Evolutionary conservation across 2,797 vertebrate genomes (phyloP), one percentile per base, ranked within the genome.

Genomic region (Cichlasoma orientale): DNA sequence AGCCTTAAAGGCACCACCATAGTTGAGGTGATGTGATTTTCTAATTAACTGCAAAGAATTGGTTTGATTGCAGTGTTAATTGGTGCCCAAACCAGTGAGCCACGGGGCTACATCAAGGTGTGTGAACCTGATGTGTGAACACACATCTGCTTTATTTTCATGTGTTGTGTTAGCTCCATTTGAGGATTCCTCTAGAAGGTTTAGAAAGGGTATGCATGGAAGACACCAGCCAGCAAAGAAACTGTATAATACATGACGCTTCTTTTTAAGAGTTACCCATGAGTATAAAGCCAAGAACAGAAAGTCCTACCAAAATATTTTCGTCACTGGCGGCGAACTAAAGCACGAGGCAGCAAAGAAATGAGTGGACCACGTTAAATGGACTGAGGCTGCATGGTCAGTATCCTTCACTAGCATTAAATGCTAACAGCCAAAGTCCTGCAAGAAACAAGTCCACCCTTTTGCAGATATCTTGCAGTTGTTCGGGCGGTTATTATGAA

Each of bases 1-100:
- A 44, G 59, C 8, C 59, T 44, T 63, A 47, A 14, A 57, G 11
- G 33, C 54, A 5, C 11, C 23, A 56, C 36, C 38, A 14, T 27
- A 57, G 27, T 41, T 57, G 4, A 57, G 18, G 50, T 44, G 59
- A 38, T 38, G 18, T 63, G 52, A 57, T 50, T 61, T 21, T 68
- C 31, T 58, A 71, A 74, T 72, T 21, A 72, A 58, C 33, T 25
- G 3, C 9, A 18, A 68, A n/a, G 31, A 33, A 29, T 44, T 21
- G 23, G 13, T 56, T 21, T 73, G 47, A 77, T 66, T 16, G 4
- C 19, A 36, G 69, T 79, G 75, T 69, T 79, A 58, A 79, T 70
- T 73, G 55, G 25, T 19, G 55, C 72, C 6, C 33, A 63, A 53
- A 52, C 18, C 19, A 59, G 31, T 31, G 41, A 55, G n/a, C 41